Percentiles rank a stretch among this genome's conserved stretches.
Evolutionary conservation across 2,888 invertebrate species (phyloP).

Genomic region (Lycia hirtaria): DNA sequence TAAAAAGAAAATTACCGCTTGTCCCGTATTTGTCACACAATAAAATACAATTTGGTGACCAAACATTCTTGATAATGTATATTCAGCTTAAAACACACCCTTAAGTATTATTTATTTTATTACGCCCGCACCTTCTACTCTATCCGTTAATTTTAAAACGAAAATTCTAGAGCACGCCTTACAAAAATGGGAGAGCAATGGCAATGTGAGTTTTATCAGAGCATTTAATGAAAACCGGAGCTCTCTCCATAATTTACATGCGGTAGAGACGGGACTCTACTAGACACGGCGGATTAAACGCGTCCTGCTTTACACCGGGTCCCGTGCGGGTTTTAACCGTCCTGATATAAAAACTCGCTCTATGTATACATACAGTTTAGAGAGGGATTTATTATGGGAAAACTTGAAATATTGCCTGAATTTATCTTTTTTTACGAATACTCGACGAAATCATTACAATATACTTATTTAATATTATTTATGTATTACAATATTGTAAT

Average conservation of each 20-base stretch:
- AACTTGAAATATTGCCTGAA: no score
- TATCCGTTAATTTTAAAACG: constrained; percentile 15
- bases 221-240: constrained; percentile 66
- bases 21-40: no score
- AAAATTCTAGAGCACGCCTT: constrained; percentile 23
- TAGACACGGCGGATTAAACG: constrained; percentile 36
- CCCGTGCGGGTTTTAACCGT: not conserved
- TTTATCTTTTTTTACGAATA: no score
- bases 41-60: no score
- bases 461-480: no score
- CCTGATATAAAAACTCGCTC: not conserved
- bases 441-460: no score
- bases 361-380: not conserved
- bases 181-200: constrained; percentile 41
- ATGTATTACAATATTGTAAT: no score
- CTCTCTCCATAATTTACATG: constrained; percentile 65
- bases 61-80: no score
- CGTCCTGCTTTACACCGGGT: not conserved
- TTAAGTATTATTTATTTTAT: no score
- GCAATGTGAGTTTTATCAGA: constrained; percentile 58
- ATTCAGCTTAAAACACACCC: no score
- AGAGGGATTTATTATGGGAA: not conserved
- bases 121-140: not conserved
- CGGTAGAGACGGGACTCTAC: constrained; percentile 37
- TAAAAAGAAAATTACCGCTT: no score